Evolutionary conservation across 2,113 vertebrate genomes (phyloP).

Genomic region (Zosterops borbonicus): DNA sequence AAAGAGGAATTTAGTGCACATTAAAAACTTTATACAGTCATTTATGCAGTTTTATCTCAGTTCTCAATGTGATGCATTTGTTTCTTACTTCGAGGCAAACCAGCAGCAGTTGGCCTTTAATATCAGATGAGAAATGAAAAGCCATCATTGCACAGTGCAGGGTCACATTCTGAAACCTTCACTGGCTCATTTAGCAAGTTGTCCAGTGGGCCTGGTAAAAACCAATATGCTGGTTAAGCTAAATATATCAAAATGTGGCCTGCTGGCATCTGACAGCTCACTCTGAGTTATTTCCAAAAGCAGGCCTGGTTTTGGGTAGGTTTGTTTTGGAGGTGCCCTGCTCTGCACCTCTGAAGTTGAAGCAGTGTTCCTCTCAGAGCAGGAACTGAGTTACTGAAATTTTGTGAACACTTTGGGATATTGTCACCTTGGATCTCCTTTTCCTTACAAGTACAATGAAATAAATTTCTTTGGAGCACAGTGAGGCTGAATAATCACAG

Average conservation of each 20-base stretch:
- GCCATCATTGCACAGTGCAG: background rate
- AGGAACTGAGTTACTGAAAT: background rate
- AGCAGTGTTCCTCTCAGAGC: background rate
- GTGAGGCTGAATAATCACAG: background rate
- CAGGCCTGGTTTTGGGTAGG: background rate
- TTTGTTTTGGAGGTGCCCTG: background rate
- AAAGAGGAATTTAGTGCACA: slow-evolving; percentile 49
- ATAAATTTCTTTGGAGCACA: background rate
- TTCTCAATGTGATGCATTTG: slow-evolving; percentile 16
- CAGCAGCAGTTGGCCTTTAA: background rate
- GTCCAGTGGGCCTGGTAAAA: background rate
- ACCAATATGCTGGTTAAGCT: background rate
- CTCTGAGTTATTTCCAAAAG: background rate
- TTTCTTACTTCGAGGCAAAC: slow-evolving; percentile 7
- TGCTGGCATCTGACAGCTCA: background rate
- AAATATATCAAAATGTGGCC: background rate
- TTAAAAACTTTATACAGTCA: slow-evolving; percentile 46
- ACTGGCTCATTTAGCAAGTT: background rate
- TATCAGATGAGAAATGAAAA: background rate
- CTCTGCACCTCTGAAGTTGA: background rate
- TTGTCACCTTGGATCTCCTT: background rate
- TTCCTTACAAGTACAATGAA: background rate
- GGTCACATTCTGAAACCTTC: slow-evolving; percentile 2
- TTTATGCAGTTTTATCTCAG: slow-evolving; percentile 31
- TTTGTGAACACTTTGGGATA: background rate